Evolutionary conservation across 2,888 invertebrate species (phyloP).

Genomic region (Limnephilus rhombicus): DNA sequence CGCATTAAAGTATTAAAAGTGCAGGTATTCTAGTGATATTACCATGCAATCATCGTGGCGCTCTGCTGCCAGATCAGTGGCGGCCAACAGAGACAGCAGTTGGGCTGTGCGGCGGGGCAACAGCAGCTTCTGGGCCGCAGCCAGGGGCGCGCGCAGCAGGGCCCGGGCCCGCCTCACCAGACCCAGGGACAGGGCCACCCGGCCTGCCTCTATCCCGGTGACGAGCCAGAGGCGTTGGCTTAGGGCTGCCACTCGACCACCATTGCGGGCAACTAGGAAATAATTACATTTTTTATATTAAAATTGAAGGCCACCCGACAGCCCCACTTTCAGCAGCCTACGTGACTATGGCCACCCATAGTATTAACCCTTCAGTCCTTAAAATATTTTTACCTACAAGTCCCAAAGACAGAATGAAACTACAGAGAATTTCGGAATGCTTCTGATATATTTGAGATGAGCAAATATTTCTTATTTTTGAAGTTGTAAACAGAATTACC

Average conservation of each 20-base stretch:
- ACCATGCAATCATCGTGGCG: constrained; percentile 68
- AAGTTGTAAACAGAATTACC: too few relatives aligned
- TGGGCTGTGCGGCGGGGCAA: constrained; percentile 68
- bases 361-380: not conserved
- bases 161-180: constrained; percentile 59
- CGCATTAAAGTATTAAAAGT: not conserved
- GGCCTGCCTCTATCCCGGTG: constrained; percentile 46
- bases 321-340: not conserved
- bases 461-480: too few relatives aligned
- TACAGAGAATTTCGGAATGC: too few relatives aligned
- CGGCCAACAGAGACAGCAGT: constrained; percentile 68
- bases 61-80: constrained; percentile 68
- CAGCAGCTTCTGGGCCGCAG: constrained; percentile 68
- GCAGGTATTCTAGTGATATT: not conserved
- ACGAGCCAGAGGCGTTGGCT: constrained; percentile 59
- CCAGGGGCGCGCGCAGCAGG: constrained; percentile 51
- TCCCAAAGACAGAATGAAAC: too few relatives aligned
- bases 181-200: constrained; percentile 48
- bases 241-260: constrained; percentile 41
- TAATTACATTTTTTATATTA: not conserved
- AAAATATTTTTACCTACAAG: too few relatives aligned
- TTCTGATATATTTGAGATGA: too few relatives aligned
- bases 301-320: not conserved
- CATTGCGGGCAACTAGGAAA: constrained; percentile 39
- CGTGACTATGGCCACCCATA: too few relatives aligned